These are phyloP conservation scores for Drosophila merina DNA, from an alignment of 2,888 invertebrate genomes.

Conservation along the genomic window DNA sequence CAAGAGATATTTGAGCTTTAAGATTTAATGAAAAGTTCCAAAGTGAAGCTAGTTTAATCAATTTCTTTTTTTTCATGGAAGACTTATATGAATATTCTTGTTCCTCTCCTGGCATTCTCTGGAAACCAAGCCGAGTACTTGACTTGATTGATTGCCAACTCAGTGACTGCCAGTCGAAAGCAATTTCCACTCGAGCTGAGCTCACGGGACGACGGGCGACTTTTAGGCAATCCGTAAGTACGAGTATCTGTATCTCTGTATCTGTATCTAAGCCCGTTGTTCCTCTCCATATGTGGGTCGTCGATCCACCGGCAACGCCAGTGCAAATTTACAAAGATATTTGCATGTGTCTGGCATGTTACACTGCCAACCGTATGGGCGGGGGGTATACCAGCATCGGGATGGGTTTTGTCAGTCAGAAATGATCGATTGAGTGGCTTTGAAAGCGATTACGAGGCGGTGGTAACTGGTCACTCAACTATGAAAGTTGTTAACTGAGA, in stretches of 20 bases:
- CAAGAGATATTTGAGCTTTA: no score
- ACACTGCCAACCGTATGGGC: conserved; percentile 11
- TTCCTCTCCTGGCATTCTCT: conserved; percentile 1
- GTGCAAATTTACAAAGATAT: conserved; percentile 40
- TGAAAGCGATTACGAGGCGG: conserved; percentile 25
- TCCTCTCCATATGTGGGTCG: conserved; percentile 45
- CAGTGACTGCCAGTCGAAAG: conserved; percentile 48
- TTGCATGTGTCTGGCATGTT: conserved; percentile 37
- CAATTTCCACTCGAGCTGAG: conserved; percentile 65
- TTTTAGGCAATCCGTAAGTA: conserved; percentile 33
- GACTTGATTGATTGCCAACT: conserved; percentile 73
- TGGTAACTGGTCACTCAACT: conserved; percentile 31
- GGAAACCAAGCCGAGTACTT: conserved; percentile 46
- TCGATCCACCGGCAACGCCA: conserved; percentile 28
- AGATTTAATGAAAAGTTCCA: no score
- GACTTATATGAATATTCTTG: conserved; percentile 32
- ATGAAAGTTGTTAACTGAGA: conserved; percentile 14
- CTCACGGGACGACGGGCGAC: conserved; percentile 18
- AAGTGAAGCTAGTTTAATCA: no score
- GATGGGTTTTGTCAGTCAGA: conserved; percentile 31
- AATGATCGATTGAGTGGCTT: conserved; percentile 32
- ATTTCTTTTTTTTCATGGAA: neutral
- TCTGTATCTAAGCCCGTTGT: conserved; percentile 21
- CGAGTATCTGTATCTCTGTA: conserved; percentile 31
- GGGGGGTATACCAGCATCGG: conserved; percentile 16